Conservation (phyloP, 2,888 invertebrate genomes). For the Tuberolachnus salignus region DNA sequence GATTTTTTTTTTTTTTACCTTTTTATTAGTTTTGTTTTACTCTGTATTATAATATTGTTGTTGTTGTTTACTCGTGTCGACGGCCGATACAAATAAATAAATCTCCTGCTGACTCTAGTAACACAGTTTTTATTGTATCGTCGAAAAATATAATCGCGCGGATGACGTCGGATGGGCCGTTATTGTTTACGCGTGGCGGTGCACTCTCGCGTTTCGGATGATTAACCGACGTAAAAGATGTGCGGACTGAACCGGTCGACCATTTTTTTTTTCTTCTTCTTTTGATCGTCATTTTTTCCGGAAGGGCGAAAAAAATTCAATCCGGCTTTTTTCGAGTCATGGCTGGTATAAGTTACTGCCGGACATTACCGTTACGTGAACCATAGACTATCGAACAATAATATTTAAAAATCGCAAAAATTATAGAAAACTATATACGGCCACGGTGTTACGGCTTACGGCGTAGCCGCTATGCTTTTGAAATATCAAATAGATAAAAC, state of each 20-base stretch:
- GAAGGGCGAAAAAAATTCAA: not conserved
- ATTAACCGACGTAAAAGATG: slow-evolving; percentile 19
- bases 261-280: slow-evolving; percentile 15
- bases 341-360: not conserved
- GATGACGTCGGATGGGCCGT: slow-evolving; percentile 35
- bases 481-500: no score
- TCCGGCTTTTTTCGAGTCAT: not conserved
- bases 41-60: no score
- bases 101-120: slow-evolving; percentile 18
- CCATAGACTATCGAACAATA: no score
- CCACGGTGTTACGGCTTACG: no score
- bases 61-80: slow-evolving; percentile 4
- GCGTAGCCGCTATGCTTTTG: no score
- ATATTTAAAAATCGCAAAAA: no score
- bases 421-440: no score
- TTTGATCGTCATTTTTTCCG: no score
- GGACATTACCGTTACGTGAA: slow-evolving; percentile 5
- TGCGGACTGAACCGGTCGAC: slow-evolving; percentile 27
- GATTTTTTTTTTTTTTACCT: slow-evolving; percentile 3
- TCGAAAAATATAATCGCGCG: slow-evolving; percentile 25
- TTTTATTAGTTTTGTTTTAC: not conserved
- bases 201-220: slow-evolving; percentile 19
- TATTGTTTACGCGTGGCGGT: not conserved
- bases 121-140: slow-evolving; percentile 24
- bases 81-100: slow-evolving; percentile 18